Evolutionary conservation across 2,797 vertebrate species (phyloP).

Genomic region (Arctocebus calabarensis): DNA sequence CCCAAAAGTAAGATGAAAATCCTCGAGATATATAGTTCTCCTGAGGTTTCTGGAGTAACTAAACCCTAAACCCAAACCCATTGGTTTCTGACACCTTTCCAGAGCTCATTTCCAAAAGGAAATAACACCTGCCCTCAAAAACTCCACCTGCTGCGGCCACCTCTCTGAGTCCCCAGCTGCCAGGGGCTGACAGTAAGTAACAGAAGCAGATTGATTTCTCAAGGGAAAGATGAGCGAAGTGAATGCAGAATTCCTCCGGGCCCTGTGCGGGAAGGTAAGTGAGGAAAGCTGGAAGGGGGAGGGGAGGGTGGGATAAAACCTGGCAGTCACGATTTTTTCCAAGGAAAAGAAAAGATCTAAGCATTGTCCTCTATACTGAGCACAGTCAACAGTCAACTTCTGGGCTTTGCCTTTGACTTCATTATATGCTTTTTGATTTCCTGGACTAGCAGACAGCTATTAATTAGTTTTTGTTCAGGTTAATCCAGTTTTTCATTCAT

Average conservation of each 20-base stretch:
- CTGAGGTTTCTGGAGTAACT: slow-evolving; percentile 62
- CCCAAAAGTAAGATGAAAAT: slow-evolving; percentile 54
- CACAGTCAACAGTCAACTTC: background rate
- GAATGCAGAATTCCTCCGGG: background rate
- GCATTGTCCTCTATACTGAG: background rate
- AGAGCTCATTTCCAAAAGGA: slow-evolving; percentile 81
- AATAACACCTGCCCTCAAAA: slow-evolving; percentile 66
- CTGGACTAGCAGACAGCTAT: slow-evolving; percentile 46
- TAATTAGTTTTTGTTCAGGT: slow-evolving; percentile 74
- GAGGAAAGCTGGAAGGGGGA: background rate
- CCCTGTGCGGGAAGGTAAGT: background rate
- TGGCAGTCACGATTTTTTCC: background rate
- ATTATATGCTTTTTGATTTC: slow-evolving; percentile 65
- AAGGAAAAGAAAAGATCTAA: background rate
- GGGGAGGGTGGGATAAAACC: fast-evolving
- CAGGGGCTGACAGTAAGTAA: slow-evolving; percentile 23
- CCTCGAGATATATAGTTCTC: slow-evolving; percentile 39
- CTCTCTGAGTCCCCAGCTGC: slow-evolving; percentile 67
- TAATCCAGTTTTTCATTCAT: slow-evolving; percentile 74
- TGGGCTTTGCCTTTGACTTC: slow-evolving; percentile 37
- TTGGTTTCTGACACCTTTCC: slow-evolving; percentile 60
- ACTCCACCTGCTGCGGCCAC: slow-evolving; percentile 65
- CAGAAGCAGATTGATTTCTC: slow-evolving; percentile 62
- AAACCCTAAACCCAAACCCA: slow-evolving; percentile 62
- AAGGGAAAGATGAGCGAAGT: slow-evolving; percentile 17